Evolutionary conservation across 92 coral and sea anemone genomes (phyloP).

Genomic region (Parazoanthus atlanticus): DNA sequence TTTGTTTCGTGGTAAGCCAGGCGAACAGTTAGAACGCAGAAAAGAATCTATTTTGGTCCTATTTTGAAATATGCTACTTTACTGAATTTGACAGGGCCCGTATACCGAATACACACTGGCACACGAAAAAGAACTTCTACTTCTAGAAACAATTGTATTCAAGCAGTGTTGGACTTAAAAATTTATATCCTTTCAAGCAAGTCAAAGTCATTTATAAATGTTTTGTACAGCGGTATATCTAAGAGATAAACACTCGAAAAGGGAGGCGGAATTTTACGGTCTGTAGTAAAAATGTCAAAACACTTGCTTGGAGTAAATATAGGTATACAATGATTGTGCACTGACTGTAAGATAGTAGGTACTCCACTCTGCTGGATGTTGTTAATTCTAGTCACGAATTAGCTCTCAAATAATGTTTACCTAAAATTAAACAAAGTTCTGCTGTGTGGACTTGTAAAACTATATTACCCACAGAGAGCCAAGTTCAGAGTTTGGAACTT

Average conservation of each 20-base stretch:
- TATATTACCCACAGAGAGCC: background rate
- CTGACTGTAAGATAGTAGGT: no score
- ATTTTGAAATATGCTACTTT: background rate
- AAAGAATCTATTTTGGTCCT: background rate
- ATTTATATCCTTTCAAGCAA: background rate
- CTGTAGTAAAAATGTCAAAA: background rate
- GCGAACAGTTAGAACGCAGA: background rate
- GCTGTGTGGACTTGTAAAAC: background rate
- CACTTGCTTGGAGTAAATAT: background rate
- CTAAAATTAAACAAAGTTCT: background rate
- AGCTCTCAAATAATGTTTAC: background rate
- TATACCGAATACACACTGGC: background rate
- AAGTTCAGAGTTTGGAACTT: no score
- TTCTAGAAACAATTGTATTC: background rate
- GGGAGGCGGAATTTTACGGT: background rate
- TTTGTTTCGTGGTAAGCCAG: background rate
- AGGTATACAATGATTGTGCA: background rate
- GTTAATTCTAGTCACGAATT: background rate
- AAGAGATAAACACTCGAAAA: background rate
- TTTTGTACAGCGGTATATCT: background rate
- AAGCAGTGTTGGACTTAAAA: background rate
- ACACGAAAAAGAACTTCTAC: background rate
- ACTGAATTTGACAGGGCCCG: background rate
- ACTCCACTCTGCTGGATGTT: background rate
- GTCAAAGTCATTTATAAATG: background rate